Percentiles rank a stretch among this genome's conserved stretches.
These are phyloP conservation scores for Sternarchorhynchus goeldii DNA, from an alignment of 2,797 vertebrate species.

Conservation along the genomic window DNA sequence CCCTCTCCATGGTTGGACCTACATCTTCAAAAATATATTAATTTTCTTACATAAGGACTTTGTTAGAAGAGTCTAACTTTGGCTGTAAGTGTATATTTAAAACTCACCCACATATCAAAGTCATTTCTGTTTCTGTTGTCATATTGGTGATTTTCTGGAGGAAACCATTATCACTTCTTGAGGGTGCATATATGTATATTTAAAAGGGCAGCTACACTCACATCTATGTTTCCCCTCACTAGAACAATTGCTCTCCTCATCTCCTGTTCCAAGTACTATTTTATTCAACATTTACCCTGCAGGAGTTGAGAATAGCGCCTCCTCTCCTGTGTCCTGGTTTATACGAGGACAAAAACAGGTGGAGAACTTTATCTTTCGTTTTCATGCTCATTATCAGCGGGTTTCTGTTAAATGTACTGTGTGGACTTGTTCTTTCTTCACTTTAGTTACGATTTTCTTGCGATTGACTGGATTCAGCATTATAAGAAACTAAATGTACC, in stretches of 20 bases:
- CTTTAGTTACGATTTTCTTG: too few species aligned
- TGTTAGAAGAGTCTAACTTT: slow-evolving; percentile 17
- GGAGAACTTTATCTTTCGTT: not conserved
- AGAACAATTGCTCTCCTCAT: slow-evolving; percentile 40
- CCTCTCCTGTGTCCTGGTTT: slow-evolving; percentile 41
- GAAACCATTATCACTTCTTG: slow-evolving; percentile 37
- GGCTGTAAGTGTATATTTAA: slow-evolving; percentile 39
- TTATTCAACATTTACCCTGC: slow-evolving; percentile 37
- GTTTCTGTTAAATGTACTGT: not conserved
- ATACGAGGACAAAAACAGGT: slow-evolving; percentile 36
- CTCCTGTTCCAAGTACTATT: slow-evolving; percentile 8
- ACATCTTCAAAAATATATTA: slow-evolving; percentile 36
- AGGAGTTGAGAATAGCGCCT: slow-evolving; percentile 41
- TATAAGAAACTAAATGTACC: too few species aligned
- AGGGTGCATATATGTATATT: slow-evolving; percentile 39
- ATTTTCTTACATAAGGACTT: slow-evolving; percentile 36
- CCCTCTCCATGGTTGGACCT: slow-evolving; percentile 42
- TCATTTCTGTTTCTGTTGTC: slow-evolving; percentile 3
- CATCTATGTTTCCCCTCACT: slow-evolving; percentile 34
- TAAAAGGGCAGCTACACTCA: slow-evolving; percentile 8
- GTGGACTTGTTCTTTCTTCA: too few species aligned
- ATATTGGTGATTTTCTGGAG: slow-evolving; percentile 25
- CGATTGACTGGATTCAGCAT: too few species aligned
- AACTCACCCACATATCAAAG: slow-evolving; percentile 36
- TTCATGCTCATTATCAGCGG: not conserved